Percentiles rank a stretch among this genome's conserved stretches.
phyloP scores from a whole-genome alignment of 2,888 invertebrate species.

The Hecatera dysodea region DNA sequence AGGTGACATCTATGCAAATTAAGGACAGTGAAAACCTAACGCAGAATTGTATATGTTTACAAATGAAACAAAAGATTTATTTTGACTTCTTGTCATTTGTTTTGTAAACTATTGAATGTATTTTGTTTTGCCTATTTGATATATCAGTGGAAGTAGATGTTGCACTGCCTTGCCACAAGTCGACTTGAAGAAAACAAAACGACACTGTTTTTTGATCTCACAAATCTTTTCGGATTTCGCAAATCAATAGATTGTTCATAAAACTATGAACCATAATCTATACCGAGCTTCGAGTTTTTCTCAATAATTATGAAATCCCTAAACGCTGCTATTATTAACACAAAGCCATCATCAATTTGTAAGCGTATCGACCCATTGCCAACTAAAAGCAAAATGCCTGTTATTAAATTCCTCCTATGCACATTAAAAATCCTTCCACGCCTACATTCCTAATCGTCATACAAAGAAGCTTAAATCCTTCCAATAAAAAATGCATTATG shows the following conservation, averaged over 20 bases:
- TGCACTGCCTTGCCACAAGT: neutral
- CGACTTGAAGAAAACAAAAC: neutral
- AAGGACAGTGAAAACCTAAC: slow-evolving; percentile 7
- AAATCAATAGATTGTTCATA: neutral
- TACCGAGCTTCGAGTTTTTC: too few relatives aligned
- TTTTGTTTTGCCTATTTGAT: neutral
- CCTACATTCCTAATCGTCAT: neutral
- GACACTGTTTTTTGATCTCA: neutral
- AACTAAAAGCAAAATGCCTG: too few relatives aligned
- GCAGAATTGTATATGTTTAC: slow-evolving; percentile 19
- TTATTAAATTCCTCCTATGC: neutral
- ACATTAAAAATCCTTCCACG: neutral
- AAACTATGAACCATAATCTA: too few relatives aligned
- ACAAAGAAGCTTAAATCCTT: slow-evolving; percentile 38
- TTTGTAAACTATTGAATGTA: slow-evolving; percentile 19
- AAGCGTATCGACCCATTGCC: neutral
- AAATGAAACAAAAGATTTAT: slow-evolving; percentile 26
- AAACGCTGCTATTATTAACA: neutral
- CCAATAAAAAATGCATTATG: slow-evolving; percentile 64
- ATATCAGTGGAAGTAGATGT: neutral
- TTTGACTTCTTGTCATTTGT: slow-evolving; percentile 28
- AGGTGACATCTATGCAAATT: slow-evolving; percentile 31
- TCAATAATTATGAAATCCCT: neutral
- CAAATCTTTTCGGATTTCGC: neutral
- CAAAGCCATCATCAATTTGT: neutral